phyloP scores from a whole-genome alignment of 53 echinoderm and acorn worm species.

The Arbacia lixula region DNA sequence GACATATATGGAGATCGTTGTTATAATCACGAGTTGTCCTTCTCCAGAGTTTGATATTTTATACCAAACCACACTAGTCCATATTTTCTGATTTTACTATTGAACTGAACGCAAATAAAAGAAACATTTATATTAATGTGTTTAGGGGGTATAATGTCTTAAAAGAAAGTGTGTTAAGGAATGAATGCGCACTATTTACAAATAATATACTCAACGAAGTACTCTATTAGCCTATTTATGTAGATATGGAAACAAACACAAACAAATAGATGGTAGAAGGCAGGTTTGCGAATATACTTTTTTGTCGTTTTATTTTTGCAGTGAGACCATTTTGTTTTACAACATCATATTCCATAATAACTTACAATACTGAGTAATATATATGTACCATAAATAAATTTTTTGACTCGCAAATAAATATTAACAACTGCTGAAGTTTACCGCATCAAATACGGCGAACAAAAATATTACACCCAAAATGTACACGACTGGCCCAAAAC shows the following conservation, averaged over 20 bases:
- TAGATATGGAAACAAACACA: not conserved
- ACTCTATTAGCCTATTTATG: no score
- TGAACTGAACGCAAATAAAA: no score
- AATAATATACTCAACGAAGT: no score
- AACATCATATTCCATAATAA: slow-evolving; percentile 64
- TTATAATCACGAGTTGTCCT: no score
- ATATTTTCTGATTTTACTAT: no score
- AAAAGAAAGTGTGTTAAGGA: no score
- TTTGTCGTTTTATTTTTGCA: slow-evolving; percentile 49
- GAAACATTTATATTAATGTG: no score
- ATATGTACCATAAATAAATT: slow-evolving; percentile 62
- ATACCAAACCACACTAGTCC: no score
- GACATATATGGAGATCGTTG: no score
- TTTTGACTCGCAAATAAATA: slow-evolving; percentile 61
- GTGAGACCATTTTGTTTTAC: slow-evolving; percentile 55
- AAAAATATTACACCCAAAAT: slow-evolving; percentile 57
- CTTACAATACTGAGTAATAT: slow-evolving; percentile 64
- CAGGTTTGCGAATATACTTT: slow-evolving; percentile 42
- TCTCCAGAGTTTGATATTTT: no score
- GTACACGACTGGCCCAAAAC: slow-evolving; percentile 47
- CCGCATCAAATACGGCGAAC: slow-evolving; percentile 57
- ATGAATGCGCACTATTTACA: no score
- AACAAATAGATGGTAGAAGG: not conserved
- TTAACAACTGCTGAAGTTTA: slow-evolving; percentile 51
- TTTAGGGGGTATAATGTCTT: no score